Evolutionary conservation across 2,113 vertebrate genomes (phyloP), one percentile per base, ranked within the genome.

Genomic region (Myiopsitta monachus): DNA sequence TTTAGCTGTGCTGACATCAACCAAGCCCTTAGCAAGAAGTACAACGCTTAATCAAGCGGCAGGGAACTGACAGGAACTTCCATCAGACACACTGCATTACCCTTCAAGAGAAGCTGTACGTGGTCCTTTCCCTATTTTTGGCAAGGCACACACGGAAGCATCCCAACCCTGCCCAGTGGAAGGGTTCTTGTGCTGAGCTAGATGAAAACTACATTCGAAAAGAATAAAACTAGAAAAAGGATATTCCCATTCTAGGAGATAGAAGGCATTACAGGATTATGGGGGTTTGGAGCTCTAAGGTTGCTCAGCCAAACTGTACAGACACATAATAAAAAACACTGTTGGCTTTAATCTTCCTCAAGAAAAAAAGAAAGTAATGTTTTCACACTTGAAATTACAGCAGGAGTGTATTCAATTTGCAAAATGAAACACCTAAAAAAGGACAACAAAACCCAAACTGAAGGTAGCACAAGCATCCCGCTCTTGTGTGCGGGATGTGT

Each of bases 391-490:
- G 55, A 81, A 92, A 81, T 63, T 78, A 83, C 72, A 91, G 28
- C 63, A 78, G 67, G 52, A 7, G 6, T n/a, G 15, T 59, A 89
- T 9, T 75, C 69, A 81, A 90, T 78, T 68, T 68, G 33, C 73
- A 92, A 96, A 96, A 93, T 95, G 79, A 95, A 96, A 94, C 90
- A 93, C 72, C 68, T 92, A 74, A 72, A 72, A 72, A 77, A 81
- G 27, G 41, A 91, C 67, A 82, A 67, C 63, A 89, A 57, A 55
- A 54, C 0, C 7, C 23, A 38, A 70, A 44, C 18, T 76, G 15
- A 88, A 90, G 14, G 76, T 14, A 90, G 43, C 55, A 84, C 23
- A 28, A 3, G 33, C 38, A 72, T 39, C 39, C 36, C 52, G 39
- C 66, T 66, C 23, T 30, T 36, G 24, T 21, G 27, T 23, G 66